Base-by-base conservation (phyloP, 1,140 invertebrate species). In the Heliconius melpomene region DNA sequence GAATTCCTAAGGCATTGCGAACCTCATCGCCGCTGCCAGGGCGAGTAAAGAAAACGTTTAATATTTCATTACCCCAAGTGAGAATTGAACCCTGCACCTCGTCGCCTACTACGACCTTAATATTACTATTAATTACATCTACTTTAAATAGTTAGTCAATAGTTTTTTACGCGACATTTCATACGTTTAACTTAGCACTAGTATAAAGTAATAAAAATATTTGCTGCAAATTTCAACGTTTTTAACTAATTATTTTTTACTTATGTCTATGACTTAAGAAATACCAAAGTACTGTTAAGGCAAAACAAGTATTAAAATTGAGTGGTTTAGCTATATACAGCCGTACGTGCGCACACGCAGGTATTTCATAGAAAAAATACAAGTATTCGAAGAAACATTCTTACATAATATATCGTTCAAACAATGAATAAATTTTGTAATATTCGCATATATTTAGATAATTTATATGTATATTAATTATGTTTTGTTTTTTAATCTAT, bases 251-350 rank as follows among this genome's bases (percentile, higher is more conserved):
- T 1, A 7, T 66, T 66, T 66, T 66, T 66, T 66, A 66, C 60
- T 26, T 26, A 23, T 66, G 26, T 66, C 60, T 66, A 66, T 66
- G 26, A 29, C 60, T 66, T 29, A 66, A 66, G 60, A 29, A 13
- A 66, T 66, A 66, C 23, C 60, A 13, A 26, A 66, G 60, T 66
- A 66, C 60, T 26, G 60, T 66, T 66, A 76, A 38, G 57, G 74
- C 5, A 29, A 18, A 26, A 76, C 74, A 20, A 23, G 74, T 76
- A 76, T 76, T 66, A 23, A 70, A 66, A 70, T 76, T 40, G n/a
- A 66, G 32, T 16, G n/a, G 57, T 76, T 32, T 66, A 26, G 40
- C 38, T 70, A 46, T 50, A 77, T 29, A 1, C n/a, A 77, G 29
- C 26, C 8, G 26, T 71, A 74, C 26, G 20, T 40, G 57, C 60